Evolutionary conservation across 2,888 invertebrate genomes (phyloP).

Genomic region (Sphaerophoria rueppellii): DNA sequence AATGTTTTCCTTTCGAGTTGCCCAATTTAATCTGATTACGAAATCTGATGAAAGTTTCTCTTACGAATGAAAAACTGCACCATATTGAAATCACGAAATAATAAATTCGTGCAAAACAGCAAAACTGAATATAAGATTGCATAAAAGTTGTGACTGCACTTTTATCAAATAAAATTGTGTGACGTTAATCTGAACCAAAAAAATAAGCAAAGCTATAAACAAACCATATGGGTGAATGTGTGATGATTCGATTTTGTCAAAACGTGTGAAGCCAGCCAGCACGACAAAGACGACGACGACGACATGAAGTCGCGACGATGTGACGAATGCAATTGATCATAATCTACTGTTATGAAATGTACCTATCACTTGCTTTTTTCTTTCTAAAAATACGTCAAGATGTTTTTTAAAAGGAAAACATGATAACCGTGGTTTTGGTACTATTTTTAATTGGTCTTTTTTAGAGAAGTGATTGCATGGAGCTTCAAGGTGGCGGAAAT

Average conservation of each 20-base stretch:
- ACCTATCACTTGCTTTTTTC: neutral
- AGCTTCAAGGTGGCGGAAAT: too few species aligned
- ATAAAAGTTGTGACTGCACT: constrained; percentile 24
- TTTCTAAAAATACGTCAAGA: neutral
- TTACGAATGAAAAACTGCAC: neutral
- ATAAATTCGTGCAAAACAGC: constrained; percentile 10
- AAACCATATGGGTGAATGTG: neutral
- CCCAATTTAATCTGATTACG: neutral
- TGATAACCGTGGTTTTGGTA: too few species aligned
- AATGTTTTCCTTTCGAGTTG: neutral
- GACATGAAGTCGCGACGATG: too few species aligned
- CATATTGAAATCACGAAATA: constrained; percentile 4
- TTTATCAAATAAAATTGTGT: neutral
- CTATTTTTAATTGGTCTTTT: too few species aligned
- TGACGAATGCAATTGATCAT: constrained; percentile 21
- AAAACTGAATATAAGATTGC: constrained; percentile 12
- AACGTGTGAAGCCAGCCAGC: constrained; percentile 17
- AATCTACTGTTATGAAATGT: constrained; percentile 18
- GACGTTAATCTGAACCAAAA: constrained; percentile 18
- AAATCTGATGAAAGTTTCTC: constrained; percentile 27
- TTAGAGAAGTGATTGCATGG: too few species aligned
- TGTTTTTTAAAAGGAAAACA: neutral
- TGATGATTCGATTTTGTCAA: constrained; percentile 26
- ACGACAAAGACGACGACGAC: neutral
- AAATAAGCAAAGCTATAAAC: neutral